A percentile compares a stretch with the other conserved stretches of the same genome.
Evolutionary conservation across 2,113 vertebrate genomes (phyloP).

Genomic region (Tyrannus savana): DNA sequence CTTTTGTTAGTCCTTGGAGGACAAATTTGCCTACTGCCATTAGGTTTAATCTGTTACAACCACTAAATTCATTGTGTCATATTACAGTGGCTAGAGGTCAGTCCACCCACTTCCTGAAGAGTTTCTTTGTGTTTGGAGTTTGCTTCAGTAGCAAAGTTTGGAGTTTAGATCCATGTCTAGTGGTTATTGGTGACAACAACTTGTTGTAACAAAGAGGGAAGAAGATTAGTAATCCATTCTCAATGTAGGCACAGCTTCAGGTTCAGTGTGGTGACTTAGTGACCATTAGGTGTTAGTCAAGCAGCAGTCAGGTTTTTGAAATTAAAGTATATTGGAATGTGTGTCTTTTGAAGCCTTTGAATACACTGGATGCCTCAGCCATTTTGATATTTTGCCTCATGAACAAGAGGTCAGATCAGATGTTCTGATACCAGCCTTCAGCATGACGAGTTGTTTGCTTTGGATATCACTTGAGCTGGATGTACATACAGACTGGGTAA

Average conservation of each 20-base stretch:
- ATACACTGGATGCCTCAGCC: not conserved
- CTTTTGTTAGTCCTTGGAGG: not conserved
- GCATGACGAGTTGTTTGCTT: constrained; percentile 9
- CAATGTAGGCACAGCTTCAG: not conserved
- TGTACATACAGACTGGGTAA: not conserved
- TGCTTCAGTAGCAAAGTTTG: not conserved
- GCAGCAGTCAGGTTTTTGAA: not conserved
- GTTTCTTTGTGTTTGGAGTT: not conserved
- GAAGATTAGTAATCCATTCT: not conserved
- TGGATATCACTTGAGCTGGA: not conserved
- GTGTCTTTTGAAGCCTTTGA: not conserved
- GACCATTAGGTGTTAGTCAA: not conserved
- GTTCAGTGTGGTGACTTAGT: not conserved
- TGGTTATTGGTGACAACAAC: not conserved
- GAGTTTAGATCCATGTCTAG: not conserved
- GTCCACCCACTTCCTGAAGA: not conserved
- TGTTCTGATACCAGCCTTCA: constrained; percentile 10
- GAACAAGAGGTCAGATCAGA: not conserved
- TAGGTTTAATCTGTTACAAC: not conserved
- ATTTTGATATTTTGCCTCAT: not conserved
- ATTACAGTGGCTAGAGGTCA: not conserved
- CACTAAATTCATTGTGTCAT: not conserved
- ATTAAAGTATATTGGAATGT: not conserved
- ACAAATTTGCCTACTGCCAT: not conserved
- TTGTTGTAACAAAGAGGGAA: not conserved